phyloP scores from a whole-genome alignment of 2,888 invertebrate species.

The Eupeodes latifasciatus region DNA sequence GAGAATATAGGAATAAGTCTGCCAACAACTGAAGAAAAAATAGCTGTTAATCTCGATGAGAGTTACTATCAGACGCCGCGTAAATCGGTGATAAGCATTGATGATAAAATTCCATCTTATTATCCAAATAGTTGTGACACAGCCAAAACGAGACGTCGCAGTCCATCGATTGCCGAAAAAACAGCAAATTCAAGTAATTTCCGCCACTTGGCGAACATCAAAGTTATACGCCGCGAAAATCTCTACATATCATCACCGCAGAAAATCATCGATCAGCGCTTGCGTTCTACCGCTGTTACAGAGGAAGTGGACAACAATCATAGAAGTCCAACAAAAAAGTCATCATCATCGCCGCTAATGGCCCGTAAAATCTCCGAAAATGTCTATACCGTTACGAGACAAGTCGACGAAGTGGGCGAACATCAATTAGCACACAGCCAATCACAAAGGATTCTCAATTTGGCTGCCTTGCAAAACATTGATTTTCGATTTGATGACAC shows the following conservation, averaged over 20 bases:
- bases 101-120: constrained; percentile 84
- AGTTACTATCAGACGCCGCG: constrained; percentile 82
- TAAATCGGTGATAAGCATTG: constrained; percentile 82
- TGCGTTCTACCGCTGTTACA: constrained; percentile 72
- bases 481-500: constrained; percentile 83
- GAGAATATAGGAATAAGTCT: constrained; percentile 81
- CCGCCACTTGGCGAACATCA: constrained; percentile 80
- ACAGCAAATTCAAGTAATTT: constrained; percentile 76
- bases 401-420: constrained; percentile 52
- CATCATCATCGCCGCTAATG: constrained; percentile 69
- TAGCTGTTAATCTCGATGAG: constrained; percentile 77
- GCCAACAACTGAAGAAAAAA: neutral
- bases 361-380: constrained; percentile 83
- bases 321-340: constrained; percentile 78
- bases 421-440: constrained; percentile 59
- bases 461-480: constrained; percentile 82
- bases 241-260: constrained; percentile 83
- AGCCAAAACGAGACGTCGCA: constrained; percentile 79
- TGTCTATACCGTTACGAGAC: constrained; percentile 82
- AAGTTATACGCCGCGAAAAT: constrained; percentile 81
- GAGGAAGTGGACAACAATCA: constrained; percentile 10
- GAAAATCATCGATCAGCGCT: constrained; percentile 81
- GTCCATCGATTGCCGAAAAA: constrained; percentile 77
- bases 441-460: constrained; percentile 79
- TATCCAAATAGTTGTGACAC: constrained; percentile 84